Evolutionary conservation across 2,888 invertebrate genomes (phyloP).

Genomic region (Acleris cristana): DNA sequence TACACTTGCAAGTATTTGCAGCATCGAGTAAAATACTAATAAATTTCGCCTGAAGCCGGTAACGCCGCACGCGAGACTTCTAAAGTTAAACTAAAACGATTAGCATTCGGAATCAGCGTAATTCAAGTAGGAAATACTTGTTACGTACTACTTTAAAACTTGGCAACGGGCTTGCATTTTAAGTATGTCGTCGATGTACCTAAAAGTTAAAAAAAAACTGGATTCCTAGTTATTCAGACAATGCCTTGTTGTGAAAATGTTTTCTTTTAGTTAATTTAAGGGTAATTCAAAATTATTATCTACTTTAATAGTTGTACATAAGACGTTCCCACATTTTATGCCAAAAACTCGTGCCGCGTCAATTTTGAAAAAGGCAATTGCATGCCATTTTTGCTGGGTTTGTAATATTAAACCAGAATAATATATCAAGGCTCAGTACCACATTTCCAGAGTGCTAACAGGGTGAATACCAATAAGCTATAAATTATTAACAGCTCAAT

Average conservation of each 20-base stretch:
- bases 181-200: not conserved
- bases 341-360: no score
- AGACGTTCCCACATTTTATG: no score
- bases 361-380: no score
- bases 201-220: no score
- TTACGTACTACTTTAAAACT: not conserved
- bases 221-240: no score
- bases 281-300: no score
- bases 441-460: not conserved
- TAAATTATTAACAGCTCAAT: conserved; percentile 2
- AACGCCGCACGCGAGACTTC: conserved; percentile 23
- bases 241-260: no score
- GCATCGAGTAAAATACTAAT: conserved; percentile 9
- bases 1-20: not conserved
- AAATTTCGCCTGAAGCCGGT: conserved; percentile 16
- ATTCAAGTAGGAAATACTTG: conserved; percentile 15
- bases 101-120: conserved; percentile 18
- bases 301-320: no score
- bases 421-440: no score
- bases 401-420: no score
- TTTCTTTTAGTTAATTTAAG: no score
- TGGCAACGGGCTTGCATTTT: conserved; percentile 13
- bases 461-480: not conserved
- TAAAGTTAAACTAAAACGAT: conserved; percentile 23
- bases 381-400: no score